phyloP scores from a whole-genome alignment of 2,797 vertebrate genomes.

The Poeciliopsis infans region DNA sequence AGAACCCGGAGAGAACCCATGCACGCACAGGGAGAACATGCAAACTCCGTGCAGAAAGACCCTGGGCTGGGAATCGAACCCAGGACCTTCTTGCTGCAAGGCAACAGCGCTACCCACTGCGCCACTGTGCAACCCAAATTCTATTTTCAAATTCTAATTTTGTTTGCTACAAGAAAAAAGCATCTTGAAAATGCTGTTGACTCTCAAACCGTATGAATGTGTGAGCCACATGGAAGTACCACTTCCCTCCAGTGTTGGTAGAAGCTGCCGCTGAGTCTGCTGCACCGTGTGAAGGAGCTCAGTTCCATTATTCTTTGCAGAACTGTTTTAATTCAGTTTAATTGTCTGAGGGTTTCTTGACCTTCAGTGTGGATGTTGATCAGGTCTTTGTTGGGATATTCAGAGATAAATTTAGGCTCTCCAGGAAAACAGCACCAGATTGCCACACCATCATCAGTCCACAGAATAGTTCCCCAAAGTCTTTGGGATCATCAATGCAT shows the following conservation, averaged over 20 bases:
- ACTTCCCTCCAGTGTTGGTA: neutral
- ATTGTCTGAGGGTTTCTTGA: neutral
- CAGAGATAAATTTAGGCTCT: too few relatives aligned
- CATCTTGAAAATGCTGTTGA: neutral
- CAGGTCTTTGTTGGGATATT: neutral
- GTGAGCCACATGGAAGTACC: neutral
- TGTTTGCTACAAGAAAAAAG: neutral
- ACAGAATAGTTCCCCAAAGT: neutral
- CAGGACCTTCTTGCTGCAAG: too few relatives aligned
- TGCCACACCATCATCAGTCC: neutral
- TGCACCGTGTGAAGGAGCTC: neutral
- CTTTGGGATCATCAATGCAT: neutral
- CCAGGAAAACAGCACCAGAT: neutral
- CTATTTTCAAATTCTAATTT: neutral
- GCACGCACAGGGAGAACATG: too few relatives aligned
- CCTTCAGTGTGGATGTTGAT: neutral
- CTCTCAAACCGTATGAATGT: neutral
- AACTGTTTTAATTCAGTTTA: neutral
- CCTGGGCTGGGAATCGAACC: too few relatives aligned
- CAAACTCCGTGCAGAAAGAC: too few relatives aligned
- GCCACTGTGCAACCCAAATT: neutral
- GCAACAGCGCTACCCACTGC: too few relatives aligned
- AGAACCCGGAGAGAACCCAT: too few relatives aligned
- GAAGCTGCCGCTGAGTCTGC: neutral
- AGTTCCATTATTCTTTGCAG: neutral